A percentile compares a stretch with the other conserved stretches of the same genome.
phyloP scores from a whole-genome alignment of 2,888 invertebrate genomes.

The Tuberolachnus salignus region DNA sequence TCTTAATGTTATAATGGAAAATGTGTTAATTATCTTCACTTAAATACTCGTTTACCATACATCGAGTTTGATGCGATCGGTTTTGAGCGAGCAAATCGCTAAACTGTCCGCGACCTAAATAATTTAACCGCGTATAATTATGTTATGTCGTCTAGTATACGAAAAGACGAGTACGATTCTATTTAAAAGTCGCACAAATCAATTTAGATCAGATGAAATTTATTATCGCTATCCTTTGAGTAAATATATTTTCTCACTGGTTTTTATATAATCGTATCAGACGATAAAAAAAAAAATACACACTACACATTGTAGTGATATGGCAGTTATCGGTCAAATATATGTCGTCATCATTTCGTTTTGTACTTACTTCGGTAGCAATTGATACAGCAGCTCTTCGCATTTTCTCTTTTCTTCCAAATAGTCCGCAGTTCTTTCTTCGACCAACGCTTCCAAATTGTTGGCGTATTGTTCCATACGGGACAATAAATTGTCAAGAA shows the following conservation, averaged over 20 bases:
- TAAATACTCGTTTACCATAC: no score
- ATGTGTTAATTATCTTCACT: no score
- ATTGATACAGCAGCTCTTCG: slow-evolving; percentile 93
- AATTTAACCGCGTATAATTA: no score
- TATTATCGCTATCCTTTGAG: not conserved
- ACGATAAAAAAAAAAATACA: not conserved
- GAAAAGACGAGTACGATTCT: no score
- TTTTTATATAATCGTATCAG: not conserved
- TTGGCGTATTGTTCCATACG: slow-evolving; percentile 99
- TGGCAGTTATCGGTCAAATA: no score
- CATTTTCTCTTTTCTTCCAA: slow-evolving; percentile 98
- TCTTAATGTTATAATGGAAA: no score
- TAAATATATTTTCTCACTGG: not conserved
- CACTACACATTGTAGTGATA: no score
- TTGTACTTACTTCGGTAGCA: slow-evolving; percentile 83
- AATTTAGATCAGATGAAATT: not conserved
- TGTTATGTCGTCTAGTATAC: no score
- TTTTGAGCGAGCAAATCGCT: no score
- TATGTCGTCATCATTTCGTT: not conserved
- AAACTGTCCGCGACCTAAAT: no score
- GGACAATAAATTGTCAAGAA: slow-evolving; percentile 90
- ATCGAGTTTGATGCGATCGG: no score
- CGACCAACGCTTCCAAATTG: slow-evolving; percentile 94
- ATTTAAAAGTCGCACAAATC: not conserved
- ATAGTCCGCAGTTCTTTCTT: slow-evolving; percentile 95